Conservation (phyloP, 2,113 vertebrate genomes). For the Acanthochromis polyacanthus region DNA sequence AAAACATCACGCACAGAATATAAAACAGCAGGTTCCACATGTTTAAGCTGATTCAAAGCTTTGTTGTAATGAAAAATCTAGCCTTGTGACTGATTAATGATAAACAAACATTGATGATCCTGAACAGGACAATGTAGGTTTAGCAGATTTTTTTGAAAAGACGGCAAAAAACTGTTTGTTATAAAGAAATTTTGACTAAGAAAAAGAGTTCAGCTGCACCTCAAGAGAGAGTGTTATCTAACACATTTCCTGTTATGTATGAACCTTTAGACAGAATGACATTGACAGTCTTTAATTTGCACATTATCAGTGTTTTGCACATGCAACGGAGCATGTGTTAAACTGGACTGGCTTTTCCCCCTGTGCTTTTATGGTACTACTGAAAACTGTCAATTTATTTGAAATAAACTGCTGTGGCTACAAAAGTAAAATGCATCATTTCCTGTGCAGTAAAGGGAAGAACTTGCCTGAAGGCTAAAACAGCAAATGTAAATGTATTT, state of each 20-base stretch:
- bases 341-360: not conserved
- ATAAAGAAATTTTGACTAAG: not conserved
- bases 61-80: not conserved
- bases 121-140: not conserved
- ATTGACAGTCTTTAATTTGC: not conserved
- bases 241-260: no score
- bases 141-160: not conserved
- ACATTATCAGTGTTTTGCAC: not conserved
- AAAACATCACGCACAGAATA: not conserved
- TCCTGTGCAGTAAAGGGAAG: slow-evolving; percentile 30
- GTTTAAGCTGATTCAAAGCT: not conserved
- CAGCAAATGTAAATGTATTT: not conserved
- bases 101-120: not conserved
- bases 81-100: not conserved
- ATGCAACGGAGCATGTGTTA: not conserved
- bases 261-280: not conserved
- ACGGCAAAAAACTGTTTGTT: not conserved
- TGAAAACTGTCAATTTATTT: not conserved
- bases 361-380: not conserved
- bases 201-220: not conserved
- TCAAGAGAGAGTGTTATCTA: not conserved
- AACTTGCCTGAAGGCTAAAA: slow-evolving; percentile 1
- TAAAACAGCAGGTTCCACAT: not conserved
- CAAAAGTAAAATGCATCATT: slow-evolving; percentile 17
- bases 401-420: slow-evolving; percentile 15